Evolutionary conservation across 2,113 vertebrate species (phyloP).

Genomic region (Heloderma charlesbogerti): DNA sequence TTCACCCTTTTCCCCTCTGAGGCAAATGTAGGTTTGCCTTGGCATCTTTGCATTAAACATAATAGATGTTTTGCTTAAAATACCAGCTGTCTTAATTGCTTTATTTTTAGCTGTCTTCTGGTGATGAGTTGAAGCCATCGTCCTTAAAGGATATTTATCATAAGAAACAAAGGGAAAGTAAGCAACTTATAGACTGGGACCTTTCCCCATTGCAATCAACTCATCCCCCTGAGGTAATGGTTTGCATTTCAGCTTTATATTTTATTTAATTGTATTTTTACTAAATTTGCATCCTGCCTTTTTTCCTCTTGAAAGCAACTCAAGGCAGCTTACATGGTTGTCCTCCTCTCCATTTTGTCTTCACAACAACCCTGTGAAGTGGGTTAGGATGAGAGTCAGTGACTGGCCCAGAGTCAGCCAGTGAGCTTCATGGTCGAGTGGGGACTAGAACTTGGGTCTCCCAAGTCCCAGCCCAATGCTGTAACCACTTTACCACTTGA

Average conservation of each 20-base stretch:
- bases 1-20: background rate
- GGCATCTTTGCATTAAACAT: background rate
- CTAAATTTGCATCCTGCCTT: no score
- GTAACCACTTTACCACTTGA: no score
- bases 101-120: conserved; percentile 68
- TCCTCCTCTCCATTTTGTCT: no score
- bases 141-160: conserved; percentile 92
- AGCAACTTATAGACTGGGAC: conserved; percentile 78
- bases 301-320: no score
- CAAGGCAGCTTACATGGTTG: no score
- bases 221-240: conserved; percentile 86
- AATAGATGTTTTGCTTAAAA: conserved; percentile 33
- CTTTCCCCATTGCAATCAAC: conserved; percentile 73
- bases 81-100: conserved; percentile 51
- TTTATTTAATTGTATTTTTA: background rate
- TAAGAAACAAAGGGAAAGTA: conserved; percentile 82
- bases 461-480: no score
- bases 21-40: background rate
- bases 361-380: no score
- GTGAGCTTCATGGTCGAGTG: no score
- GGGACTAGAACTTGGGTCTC: no score
- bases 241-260: fast-evolving
- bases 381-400: no score
- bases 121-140: conserved; percentile 74
- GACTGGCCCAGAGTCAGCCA: no score